These are phyloP conservation scores for Rallus crepitans DNA, from an alignment of 2,797 vertebrate species.

Conservation along the genomic window DNA sequence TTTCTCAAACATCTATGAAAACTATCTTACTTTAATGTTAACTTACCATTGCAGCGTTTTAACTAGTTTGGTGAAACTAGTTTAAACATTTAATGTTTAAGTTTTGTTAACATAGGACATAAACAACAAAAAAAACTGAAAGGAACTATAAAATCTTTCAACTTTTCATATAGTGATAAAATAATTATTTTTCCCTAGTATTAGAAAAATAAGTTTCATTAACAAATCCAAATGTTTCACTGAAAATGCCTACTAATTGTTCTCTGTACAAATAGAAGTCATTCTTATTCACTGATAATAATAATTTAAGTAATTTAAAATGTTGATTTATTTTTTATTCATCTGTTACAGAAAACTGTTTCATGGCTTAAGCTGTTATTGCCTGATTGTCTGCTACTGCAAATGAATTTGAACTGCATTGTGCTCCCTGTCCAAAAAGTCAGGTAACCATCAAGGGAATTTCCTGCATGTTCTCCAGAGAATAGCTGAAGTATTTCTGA, in stretches of 20 bases:
- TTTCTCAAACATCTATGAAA: not conserved
- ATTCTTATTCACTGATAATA: not conserved
- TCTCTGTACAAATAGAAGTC: not conserved
- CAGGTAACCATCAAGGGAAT: not conserved
- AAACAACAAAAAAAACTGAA: not conserved
- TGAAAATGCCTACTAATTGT: not conserved
- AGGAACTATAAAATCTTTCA: not conserved
- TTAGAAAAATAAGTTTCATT: not conserved
- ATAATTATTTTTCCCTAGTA: not conserved
- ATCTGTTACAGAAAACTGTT: not conserved
- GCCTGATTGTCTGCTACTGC: no score
- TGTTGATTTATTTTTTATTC: not conserved
- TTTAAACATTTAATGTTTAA: not conserved
- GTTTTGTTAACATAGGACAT: not conserved
- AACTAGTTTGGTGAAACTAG: not conserved
- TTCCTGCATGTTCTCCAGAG: not conserved
- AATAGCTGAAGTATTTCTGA: not conserved
- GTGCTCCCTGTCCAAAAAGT: not conserved
- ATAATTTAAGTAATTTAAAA: not conserved
- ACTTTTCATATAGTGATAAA: not conserved
- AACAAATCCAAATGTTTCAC: not conserved
- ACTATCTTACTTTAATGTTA: not conserved
- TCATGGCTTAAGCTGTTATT: no score
- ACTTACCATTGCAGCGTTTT: not conserved
- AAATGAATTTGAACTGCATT: not conserved